Percentiles rank a stretch among this genome's conserved stretches.
These are phyloP conservation scores for Spea hammondii DNA, from an alignment of 2,797 vertebrate species.

Conservation along the genomic window DNA sequence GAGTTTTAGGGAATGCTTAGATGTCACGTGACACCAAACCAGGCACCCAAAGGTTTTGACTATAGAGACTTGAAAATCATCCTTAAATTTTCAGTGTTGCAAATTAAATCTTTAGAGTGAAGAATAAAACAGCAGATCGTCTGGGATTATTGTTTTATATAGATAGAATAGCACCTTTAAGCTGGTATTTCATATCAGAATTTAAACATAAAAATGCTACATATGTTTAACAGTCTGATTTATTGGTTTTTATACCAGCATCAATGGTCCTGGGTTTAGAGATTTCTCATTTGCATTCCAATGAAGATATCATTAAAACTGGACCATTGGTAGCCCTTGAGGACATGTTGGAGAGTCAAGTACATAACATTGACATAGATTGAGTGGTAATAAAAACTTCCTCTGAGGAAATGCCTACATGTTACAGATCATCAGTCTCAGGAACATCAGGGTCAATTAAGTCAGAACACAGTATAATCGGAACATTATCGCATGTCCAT, in stretches of 20 bases:
- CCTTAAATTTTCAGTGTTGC: too few species aligned
- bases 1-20: too few species aligned
- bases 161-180: too few species aligned
- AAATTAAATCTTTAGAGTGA: too few species aligned
- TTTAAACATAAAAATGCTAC: too few species aligned
- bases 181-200: too few species aligned
- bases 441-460: constrained; percentile 69
- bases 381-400: background rate
- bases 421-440: constrained; percentile 94
- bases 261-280: background rate
- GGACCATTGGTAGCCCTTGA: background rate
- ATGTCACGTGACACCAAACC: too few species aligned
- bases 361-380: background rate
- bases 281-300: background rate
- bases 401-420: constrained; percentile 3
- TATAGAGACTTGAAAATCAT: too few species aligned
- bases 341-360: background rate
- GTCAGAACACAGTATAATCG: constrained; percentile 56
- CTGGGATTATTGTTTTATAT: too few species aligned
- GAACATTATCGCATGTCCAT: constrained; percentile 74
- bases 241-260: background rate
- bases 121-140: too few species aligned
- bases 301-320: background rate
- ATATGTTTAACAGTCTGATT: constrained; percentile 1
- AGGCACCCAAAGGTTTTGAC: too few species aligned